A percentile compares a stretch with the other conserved stretches of the same genome.
Evolutionary conservation across 2,113 vertebrate genomes (phyloP).

Genomic region (Apteryx mantelli): DNA sequence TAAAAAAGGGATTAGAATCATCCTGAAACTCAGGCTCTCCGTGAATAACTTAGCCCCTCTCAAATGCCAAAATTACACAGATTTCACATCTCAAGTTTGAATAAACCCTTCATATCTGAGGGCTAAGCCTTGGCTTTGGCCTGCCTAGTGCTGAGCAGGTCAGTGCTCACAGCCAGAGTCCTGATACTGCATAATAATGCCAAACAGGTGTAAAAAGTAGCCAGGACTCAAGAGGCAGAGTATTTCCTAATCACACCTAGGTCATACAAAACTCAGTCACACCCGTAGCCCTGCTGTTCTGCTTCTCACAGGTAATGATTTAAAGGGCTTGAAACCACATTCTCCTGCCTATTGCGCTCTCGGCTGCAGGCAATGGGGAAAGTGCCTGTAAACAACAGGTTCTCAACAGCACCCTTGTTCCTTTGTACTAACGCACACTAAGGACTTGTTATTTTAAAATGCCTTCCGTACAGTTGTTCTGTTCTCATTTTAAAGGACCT

Average conservation of each 20-base stretch:
- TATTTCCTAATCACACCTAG: too few species aligned
- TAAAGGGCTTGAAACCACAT: not conserved
- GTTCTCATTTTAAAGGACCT: not conserved
- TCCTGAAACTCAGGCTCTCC: not conserved
- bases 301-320: not conserved
- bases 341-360: not conserved
- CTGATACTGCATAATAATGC: not conserved
- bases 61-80: rapidly evolving
- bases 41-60: not conserved
- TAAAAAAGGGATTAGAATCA: not conserved
- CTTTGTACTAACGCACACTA: not conserved
- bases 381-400: not conserved
- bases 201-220: not conserved
- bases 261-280: not conserved
- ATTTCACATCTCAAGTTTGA: not conserved
- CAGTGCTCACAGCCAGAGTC: not conserved
- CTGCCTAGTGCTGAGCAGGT: not conserved
- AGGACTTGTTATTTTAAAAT: not conserved
- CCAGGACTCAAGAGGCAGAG: not conserved
- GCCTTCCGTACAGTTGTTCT: not conserved
- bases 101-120: not conserved
- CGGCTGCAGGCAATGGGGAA: not conserved
- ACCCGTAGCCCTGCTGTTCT: not conserved
- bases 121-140: not conserved
- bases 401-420: not conserved